Evolutionary conservation across 1,140 invertebrate genomes (phyloP).

Genomic region (Zaprionus gabonicus): DNA sequence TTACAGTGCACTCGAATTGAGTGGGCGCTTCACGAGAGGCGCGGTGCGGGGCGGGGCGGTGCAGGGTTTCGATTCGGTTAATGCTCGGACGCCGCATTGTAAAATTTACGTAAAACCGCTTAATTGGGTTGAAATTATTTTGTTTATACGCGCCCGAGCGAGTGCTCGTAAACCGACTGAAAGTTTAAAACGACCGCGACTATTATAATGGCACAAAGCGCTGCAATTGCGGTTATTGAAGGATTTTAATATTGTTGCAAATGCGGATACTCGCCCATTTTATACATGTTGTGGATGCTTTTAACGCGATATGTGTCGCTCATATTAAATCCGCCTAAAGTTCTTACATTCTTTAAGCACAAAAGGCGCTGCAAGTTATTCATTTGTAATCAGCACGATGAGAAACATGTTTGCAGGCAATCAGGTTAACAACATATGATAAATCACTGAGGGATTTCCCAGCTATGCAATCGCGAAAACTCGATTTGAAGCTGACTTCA

Average conservation of each 20-base stretch:
- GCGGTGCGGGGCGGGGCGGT: too few relatives aligned
- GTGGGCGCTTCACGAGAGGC: constrained; percentile 6
- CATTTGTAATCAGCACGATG: not conserved
- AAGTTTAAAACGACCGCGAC: constrained; percentile 43
- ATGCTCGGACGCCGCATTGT: constrained; percentile 50
- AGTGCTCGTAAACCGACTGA: constrained; percentile 44
- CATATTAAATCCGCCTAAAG: not conserved
- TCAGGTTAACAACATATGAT: not conserved
- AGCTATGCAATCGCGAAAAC: too few relatives aligned
- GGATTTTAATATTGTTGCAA: constrained; percentile 29
- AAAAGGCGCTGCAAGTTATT: not conserved
- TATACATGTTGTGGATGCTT: not conserved
- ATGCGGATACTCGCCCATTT: not conserved
- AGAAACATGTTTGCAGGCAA: not conserved
- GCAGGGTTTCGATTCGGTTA: constrained; percentile 30
- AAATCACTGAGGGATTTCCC: not conserved
- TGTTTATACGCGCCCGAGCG: constrained; percentile 49
- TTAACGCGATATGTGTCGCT: not conserved
- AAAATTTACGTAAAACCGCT: constrained; percentile 67
- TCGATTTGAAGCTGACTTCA: too few relatives aligned
- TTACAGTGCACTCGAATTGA: constrained; percentile 53
- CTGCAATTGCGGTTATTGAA: constrained; percentile 35
- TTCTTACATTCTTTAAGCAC: not conserved
- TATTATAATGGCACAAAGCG: constrained; percentile 44
- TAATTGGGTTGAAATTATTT: constrained; percentile 73